A percentile compares a stretch with the other conserved stretches of the same genome.
phyloP scores from a whole-genome alignment of 2,888 invertebrate species.

The Zootermopsis nevadensis region DNA sequence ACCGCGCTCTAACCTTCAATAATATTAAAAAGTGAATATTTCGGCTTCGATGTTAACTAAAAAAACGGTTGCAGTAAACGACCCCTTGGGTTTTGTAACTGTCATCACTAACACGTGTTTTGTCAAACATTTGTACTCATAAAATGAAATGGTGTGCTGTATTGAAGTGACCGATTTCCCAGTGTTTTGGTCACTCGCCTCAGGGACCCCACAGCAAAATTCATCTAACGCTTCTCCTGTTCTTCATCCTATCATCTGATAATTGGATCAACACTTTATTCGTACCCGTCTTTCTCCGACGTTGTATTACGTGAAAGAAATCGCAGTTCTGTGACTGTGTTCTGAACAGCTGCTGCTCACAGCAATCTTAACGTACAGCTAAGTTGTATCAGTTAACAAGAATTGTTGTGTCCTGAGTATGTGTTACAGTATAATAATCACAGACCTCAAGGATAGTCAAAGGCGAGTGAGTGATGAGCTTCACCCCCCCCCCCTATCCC shows the following conservation, averaged over 20 bases:
- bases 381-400: no score
- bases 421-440: no score
- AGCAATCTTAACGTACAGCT: no score
- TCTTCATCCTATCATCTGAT: not conserved
- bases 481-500: no score
- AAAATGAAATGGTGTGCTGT: not conserved
- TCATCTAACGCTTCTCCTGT: not conserved
- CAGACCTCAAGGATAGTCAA: no score
- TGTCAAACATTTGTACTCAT: not conserved
- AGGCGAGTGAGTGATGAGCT: no score
- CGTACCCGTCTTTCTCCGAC: no score
- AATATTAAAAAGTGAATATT: not conserved
- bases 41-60: not conserved
- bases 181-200: not conserved
- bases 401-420: no score
- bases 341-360: no score
- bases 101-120: not conserved
- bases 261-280: no score
- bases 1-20: not conserved
- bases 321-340: no score
- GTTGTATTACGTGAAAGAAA: no score
- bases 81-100: not conserved
- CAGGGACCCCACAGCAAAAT: not conserved
- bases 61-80: not conserved
- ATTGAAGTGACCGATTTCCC: not conserved